Base-by-base conservation (phyloP, 2,113 vertebrate species). In the Brachypteracias leptosomus region DNA sequence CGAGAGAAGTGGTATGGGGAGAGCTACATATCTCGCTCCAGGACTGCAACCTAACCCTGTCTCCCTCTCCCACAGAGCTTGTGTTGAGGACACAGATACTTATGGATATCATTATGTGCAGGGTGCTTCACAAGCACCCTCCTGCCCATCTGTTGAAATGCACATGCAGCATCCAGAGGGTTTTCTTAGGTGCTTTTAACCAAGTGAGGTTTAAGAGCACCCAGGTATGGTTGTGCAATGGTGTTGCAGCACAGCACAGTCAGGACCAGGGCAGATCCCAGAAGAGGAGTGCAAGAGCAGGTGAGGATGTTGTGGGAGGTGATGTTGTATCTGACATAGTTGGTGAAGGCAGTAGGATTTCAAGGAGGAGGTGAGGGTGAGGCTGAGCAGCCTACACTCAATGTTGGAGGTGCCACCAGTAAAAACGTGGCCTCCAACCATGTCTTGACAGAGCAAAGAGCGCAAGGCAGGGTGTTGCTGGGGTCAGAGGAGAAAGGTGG, bases 201-300 rank as follows among this genome's bases (percentile, higher is more conserved):
- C 12, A 11, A 14, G 25, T 5, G 66, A 78, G 31, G 52, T 9
- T 71, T 78, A 38, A 47, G 31, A 65, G 73, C 33, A 44, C 35
- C 11, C 2, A 2, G 78, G 52, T 40, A 79, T 0, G 2, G 71
- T 33, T 51, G 12, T 25, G 36, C 38, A 33, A 24, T 46, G 63
- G 57, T 0, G 0, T 46, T 66, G 61, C 61, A 57, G 52, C 2
- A 2, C 54, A 47, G 36, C 1, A 0, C 0, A 0, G 85, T 51
- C 46, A 74, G 59, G 35, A 70, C 9, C 1, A 0, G 62, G 71
- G 62, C 74, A 89, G 71, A 66, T 79, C 38, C 33, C 58, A 24
- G n/a, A 58, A 85, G 74, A 80, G 33, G 38, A 79, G 49, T 19
- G 24, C 0, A 0, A 58, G 62, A 89, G 62, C 87, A 38, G 54